These are phyloP conservation scores for Eubucco bourcierii DNA, from an alignment of 2,113 vertebrate species.

Conservation along the genomic window DNA sequence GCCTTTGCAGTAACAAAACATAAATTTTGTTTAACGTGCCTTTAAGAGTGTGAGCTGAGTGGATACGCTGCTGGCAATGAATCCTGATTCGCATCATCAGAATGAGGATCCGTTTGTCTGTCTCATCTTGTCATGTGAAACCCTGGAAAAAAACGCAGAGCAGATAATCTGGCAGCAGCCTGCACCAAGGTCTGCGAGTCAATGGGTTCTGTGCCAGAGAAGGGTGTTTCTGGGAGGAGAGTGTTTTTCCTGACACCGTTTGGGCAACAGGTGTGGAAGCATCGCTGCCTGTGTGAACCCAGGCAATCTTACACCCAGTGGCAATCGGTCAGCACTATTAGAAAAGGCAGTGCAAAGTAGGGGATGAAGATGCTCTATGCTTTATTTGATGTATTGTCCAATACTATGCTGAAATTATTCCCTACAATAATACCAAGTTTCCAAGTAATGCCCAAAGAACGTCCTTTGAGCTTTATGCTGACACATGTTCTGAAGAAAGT, in stretches of 20 bases:
- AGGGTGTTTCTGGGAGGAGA: background rate
- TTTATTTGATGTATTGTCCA: background rate
- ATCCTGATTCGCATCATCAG: background rate
- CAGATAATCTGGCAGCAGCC: slow-evolving; percentile 28
- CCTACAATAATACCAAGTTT: background rate
- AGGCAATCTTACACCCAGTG: background rate
- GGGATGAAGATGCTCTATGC: background rate
- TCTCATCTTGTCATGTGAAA: slow-evolving; percentile 8
- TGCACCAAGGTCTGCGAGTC: background rate
- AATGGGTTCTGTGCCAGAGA: background rate
- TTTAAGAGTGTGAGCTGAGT: slow-evolving; percentile 16
- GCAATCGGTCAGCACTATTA: background rate
- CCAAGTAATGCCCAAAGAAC: background rate
- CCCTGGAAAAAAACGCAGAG: background rate
- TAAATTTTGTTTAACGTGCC: slow-evolving; percentile 5
- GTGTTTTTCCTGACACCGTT: background rate
- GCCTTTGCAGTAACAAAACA: slow-evolving; percentile 1
- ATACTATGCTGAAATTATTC: background rate
- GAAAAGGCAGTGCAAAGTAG: background rate
- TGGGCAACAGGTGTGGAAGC: background rate
- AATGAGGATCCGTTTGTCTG: slow-evolving; percentile 28
- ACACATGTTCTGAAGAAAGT: background rate
- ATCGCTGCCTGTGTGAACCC: background rate
- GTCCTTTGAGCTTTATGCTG: background rate
- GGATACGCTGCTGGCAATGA: background rate